Percentiles rank a stretch among this genome's conserved stretches.
phyloP scores from a whole-genome alignment of 1,140 invertebrate genomes.

The Antheraea mylitta region DNA sequence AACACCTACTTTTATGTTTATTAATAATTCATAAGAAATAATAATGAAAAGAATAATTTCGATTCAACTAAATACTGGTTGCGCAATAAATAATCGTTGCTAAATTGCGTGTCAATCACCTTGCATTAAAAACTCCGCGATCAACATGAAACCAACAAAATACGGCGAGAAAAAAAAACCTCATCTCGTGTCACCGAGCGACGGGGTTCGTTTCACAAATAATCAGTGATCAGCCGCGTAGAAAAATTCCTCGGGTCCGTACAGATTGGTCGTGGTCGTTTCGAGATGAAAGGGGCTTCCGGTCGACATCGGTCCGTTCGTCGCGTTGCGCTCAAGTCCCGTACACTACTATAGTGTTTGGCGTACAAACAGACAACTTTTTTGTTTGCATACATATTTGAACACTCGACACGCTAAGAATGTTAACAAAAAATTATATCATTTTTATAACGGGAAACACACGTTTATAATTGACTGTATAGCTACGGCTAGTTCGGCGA shows the following conservation, averaged over 20 bases:
- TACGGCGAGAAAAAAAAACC: conserved; percentile 52
- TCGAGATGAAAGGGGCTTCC: conserved; percentile 60
- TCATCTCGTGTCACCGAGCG: conserved; percentile 38
- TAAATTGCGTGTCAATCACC: conserved; percentile 13
- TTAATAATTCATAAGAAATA: too few species aligned
- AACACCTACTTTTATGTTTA: too few species aligned
- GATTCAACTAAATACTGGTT: neutral
- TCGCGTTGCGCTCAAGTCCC: conserved; percentile 23
- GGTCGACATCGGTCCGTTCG: neutral
- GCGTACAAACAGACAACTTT: conserved; percentile 39
- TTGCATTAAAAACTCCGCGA: conserved; percentile 7
- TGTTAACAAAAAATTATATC: conserved; percentile 40
- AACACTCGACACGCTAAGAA: conserved; percentile 33
- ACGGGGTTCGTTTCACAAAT: conserved; percentile 54
- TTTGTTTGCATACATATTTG: conserved; percentile 31
- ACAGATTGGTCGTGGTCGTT: conserved; percentile 68
- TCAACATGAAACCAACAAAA: conserved; percentile 39
- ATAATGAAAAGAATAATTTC: neutral
- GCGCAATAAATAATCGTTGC: neutral
- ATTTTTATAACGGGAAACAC: conserved; percentile 35
- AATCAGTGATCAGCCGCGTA: conserved; percentile 62
- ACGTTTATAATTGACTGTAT: conserved; percentile 31
- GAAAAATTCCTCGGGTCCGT: conserved; percentile 69
- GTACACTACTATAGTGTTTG: conserved; percentile 20
- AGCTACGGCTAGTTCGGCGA: conserved; percentile 2